Conservation (phyloP, 2,113 vertebrate genomes). For the Tricholaema leucomelas region DNA sequence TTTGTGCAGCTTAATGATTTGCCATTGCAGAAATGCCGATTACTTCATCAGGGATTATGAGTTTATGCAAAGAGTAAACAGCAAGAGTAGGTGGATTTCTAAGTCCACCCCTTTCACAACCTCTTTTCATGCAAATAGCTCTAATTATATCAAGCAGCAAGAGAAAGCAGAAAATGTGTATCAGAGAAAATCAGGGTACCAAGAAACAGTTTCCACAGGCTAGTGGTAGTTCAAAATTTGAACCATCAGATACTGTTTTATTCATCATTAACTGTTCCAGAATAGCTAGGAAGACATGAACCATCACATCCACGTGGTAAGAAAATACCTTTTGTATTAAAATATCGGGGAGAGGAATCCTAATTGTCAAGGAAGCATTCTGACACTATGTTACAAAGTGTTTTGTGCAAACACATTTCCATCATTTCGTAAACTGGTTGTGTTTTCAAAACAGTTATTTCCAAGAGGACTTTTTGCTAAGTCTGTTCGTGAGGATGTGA, state of each 20-base stretch:
- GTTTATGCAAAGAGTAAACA: conserved; percentile 42
- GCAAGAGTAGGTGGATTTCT: conserved; percentile 32
- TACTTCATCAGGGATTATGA: conserved; percentile 62
- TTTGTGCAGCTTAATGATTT: conserved; percentile 23
- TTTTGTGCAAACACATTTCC: neutral
- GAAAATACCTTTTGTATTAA: neutral
- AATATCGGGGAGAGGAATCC: accelerated
- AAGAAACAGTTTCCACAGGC: neutral
- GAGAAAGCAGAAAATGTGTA: neutral
- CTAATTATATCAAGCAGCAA: neutral
- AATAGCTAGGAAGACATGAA: neutral
- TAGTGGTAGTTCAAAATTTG: neutral
- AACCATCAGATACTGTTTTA: neutral
- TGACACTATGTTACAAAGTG: neutral
- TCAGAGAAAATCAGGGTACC: neutral
- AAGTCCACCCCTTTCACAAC: neutral
- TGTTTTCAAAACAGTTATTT: conserved; percentile 6
- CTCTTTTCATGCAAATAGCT: conserved; percentile 57
- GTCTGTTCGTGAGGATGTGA: conserved; percentile 36
- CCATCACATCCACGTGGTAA: neutral
- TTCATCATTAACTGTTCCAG: neutral
- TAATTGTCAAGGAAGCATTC: neutral
- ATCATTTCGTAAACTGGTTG: neutral
- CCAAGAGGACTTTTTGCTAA: neutral
- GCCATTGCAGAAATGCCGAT: conserved; percentile 2